Evolutionary conservation across 2,113 vertebrate genomes (phyloP).

Genomic region (Meriones unguiculatus): DNA sequence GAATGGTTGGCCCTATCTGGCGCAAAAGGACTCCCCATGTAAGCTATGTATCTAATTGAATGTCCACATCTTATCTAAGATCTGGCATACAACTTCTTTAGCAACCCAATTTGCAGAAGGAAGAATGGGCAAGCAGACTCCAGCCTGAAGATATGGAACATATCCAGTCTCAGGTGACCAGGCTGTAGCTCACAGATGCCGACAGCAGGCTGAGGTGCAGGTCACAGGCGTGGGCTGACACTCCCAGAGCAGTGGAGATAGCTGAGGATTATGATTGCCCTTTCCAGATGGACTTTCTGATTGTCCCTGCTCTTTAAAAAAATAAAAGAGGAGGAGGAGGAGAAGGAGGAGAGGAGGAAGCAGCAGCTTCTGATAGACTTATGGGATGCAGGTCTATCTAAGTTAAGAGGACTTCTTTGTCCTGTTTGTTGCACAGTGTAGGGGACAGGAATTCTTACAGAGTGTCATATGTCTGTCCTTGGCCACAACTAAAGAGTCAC

Average conservation of each 20-base stretch:
- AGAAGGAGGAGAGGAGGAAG: background rate
- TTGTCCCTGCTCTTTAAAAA: background rate
- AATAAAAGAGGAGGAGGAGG: background rate
- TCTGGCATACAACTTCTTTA: slow-evolving; percentile 43
- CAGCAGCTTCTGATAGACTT: background rate
- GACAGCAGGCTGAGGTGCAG: background rate
- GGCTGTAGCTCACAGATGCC: background rate
- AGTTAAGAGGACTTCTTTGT: background rate
- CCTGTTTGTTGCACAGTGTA: background rate
- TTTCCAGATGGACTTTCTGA: rapidly evolving
- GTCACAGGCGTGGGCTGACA: slow-evolving; percentile 39
- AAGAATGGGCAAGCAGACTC: slow-evolving; percentile 15
- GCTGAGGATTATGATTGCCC: background rate
- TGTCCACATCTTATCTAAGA: background rate
- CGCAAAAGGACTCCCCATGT: background rate
- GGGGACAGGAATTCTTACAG: background rate
- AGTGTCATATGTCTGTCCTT: background rate
- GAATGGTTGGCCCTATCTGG: background rate
- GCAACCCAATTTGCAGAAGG: slow-evolving; percentile 12
- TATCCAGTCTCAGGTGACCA: slow-evolving; percentile 27
- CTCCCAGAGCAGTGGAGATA: slow-evolving; percentile 44
- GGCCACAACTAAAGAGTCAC: background rate
- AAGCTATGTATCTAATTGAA: background rate
- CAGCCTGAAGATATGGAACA: slow-evolving; percentile 61
- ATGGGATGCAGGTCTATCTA: background rate